Evolutionary conservation across 2,113 vertebrate genomes (phyloP).

Genomic region (Xiphophorus couchianus): DNA sequence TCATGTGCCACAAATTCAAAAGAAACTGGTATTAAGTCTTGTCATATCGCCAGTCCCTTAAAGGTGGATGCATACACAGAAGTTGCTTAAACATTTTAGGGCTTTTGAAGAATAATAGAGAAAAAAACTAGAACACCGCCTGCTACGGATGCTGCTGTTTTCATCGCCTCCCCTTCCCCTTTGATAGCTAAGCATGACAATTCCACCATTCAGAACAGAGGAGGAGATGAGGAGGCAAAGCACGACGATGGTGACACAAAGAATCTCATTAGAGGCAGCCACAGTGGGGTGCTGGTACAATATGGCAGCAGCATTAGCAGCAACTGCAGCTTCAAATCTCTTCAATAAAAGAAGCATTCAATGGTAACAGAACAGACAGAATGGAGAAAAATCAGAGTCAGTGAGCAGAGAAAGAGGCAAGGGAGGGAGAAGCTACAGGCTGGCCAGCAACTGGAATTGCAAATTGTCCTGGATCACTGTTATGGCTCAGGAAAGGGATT

Average conservation of each 20-base stretch:
- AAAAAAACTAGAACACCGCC: conserved; percentile 25
- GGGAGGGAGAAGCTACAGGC: conserved; percentile 1
- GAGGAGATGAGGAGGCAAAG: conserved; percentile 50
- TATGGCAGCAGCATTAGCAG: conserved; percentile 67
- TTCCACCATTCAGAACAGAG: conserved; percentile 59
- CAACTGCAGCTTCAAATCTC: conserved; percentile 61
- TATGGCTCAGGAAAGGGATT: conserved; percentile 38
- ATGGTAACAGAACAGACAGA: conserved; percentile 41
- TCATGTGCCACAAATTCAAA: neutral
- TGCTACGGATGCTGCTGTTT: conserved; percentile 39
- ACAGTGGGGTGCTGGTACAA: conserved; percentile 64
- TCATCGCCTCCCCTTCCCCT: conserved; percentile 41
- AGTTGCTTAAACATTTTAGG: conserved; percentile 40
- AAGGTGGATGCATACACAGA: neutral
- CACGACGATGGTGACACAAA: conserved; percentile 62
- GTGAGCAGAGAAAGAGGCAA: conserved; percentile 10
- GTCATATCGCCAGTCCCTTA: neutral
- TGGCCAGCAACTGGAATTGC: conserved; percentile 14
- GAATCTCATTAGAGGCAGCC: conserved; percentile 67
- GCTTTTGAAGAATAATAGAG: conserved; percentile 19
- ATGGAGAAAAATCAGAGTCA: conserved; percentile 33
- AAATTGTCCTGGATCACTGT: conserved; percentile 14
- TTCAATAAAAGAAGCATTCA: conserved; percentile 69
- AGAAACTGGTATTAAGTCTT: neutral
- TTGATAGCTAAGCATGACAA: conserved; percentile 61